Evolutionary conservation across 1,140 invertebrate species (phyloP).

Genomic region (Brachionus rotundiformis): DNA sequence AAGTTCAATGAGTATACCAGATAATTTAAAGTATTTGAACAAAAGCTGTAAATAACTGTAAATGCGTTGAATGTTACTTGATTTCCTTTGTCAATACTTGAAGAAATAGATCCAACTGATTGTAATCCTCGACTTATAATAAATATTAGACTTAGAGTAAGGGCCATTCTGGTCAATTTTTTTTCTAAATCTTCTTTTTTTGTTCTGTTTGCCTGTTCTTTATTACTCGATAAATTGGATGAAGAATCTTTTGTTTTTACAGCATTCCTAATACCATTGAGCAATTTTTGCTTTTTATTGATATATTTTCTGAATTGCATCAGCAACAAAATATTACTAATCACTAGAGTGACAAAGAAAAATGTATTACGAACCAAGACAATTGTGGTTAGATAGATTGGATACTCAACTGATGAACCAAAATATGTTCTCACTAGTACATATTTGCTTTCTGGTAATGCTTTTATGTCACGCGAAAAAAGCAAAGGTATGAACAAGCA

Average conservation of each 20-base stretch:
- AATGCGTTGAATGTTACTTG: conserved; percentile 15
- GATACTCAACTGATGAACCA: not conserved
- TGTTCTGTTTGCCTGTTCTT: not conserved
- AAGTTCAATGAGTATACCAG: not conserved
- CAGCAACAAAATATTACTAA: not conserved
- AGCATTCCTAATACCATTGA: not conserved
- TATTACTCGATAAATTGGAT: not conserved
- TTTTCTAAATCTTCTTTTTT: conserved; percentile 20
- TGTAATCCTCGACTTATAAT: not conserved
- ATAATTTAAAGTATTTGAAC: conserved; percentile 1
- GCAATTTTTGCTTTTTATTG: not conserved
- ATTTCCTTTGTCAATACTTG: not conserved
- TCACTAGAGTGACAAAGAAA: not conserved
- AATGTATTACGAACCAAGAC: not conserved
- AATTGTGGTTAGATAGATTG: not conserved
- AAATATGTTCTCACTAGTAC: not conserved
- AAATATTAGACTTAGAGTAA: not conserved
- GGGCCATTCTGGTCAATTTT: not conserved
- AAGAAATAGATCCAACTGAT: not conserved
- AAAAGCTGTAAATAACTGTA: conserved; percentile 11
- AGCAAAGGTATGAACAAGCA: not conserved
- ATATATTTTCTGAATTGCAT: conserved; percentile 23
- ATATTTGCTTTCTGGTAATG: not conserved
- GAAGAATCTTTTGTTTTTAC: not conserved
- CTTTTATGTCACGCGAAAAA: not conserved